Percentiles rank a stretch among this genome's conserved stretches.
phyloP scores from a whole-genome alignment of 2,888 invertebrate species.

The Agrotis puta region DNA sequence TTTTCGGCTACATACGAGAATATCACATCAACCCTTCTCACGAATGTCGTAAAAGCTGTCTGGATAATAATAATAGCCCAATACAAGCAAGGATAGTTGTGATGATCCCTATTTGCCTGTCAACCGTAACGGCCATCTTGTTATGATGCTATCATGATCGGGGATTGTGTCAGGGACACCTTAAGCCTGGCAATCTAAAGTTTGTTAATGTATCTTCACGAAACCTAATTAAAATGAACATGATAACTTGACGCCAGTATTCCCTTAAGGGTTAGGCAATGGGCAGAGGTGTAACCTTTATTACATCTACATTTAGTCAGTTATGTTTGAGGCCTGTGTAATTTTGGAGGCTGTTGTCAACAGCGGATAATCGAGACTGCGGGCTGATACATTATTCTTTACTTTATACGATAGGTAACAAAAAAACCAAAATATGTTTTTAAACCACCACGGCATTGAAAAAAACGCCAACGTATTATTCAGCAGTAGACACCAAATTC shows the following conservation, averaged over 20 bases:
- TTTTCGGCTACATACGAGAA: constrained; percentile 23
- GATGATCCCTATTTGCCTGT: constrained; percentile 39
- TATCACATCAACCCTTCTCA: constrained; percentile 46
- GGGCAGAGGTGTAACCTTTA: background rate
- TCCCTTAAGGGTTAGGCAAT: background rate
- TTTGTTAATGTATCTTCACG: background rate
- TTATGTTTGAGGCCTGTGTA: background rate
- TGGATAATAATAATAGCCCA: constrained; percentile 40
- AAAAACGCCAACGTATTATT: background rate
- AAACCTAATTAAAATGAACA: background rate
- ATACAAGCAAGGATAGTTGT: constrained; percentile 35
- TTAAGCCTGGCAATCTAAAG: background rate
- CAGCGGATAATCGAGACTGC: background rate
- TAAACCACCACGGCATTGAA: background rate
- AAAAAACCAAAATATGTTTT: too few relatives aligned
- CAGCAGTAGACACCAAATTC: background rate
- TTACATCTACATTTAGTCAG: background rate
- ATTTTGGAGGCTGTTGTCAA: background rate
- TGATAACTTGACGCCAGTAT: background rate
- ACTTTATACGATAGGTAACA: background rate
- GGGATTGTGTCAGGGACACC: background rate
- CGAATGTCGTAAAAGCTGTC: constrained; percentile 43
- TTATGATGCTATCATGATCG: constrained; percentile 16
- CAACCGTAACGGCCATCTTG: constrained; percentile 28
- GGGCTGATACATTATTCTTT: background rate